These are phyloP conservation scores for Labeo calbasu DNA, from an alignment of 2,797 vertebrate genomes.

Conservation along the genomic window DNA sequence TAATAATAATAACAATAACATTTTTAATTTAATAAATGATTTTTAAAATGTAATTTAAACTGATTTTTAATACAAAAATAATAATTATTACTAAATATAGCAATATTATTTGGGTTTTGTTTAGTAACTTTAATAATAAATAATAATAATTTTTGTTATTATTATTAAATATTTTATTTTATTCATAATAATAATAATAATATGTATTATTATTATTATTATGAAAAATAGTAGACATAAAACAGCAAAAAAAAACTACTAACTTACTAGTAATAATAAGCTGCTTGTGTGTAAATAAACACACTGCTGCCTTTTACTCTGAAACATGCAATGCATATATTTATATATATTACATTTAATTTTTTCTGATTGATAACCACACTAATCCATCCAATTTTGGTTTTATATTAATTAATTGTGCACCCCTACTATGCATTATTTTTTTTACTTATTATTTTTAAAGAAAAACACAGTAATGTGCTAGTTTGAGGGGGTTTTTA, in stretches of 20 bases:
- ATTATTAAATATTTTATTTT: no score
- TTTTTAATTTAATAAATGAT: no score
- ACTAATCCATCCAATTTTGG: not conserved
- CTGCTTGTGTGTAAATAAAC: not conserved
- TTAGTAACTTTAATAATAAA: not conserved
- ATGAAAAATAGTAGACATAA: no score
- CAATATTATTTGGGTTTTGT: not conserved
- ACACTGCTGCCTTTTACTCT: not conserved
- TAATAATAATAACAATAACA: no score
- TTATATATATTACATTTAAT: not conserved
- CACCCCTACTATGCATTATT: not conserved
- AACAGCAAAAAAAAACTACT: no score
- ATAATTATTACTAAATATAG: not conserved
- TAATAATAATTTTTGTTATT: not conserved
- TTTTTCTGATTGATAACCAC: not conserved
- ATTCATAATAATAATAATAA: not conserved
- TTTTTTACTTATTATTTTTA: not conserved
- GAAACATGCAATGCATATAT: not conserved
- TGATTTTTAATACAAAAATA: no score
- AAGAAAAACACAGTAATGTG: not conserved
- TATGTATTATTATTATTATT: not conserved
- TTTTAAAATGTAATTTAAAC: no score
- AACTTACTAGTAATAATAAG: no score
- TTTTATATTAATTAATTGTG: not conserved
- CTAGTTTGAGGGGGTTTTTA: not conserved